Base-by-base conservation (phyloP, 2,113 vertebrate species). In the Heloderma charlesbogerti region DNA sequence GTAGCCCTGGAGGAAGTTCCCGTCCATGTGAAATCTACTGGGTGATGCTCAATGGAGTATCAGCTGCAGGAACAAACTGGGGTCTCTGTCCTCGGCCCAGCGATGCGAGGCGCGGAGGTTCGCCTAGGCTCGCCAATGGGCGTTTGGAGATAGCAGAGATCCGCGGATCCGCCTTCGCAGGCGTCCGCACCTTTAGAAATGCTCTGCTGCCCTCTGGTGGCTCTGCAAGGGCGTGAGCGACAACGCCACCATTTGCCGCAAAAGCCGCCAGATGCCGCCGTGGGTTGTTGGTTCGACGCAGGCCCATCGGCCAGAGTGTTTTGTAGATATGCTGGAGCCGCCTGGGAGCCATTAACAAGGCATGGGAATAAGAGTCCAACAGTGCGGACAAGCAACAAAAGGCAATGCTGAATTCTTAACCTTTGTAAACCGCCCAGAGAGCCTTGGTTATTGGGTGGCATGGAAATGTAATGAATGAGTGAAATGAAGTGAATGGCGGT, bases 141-240 rank as follows among this genome's bases (percentile, higher is more conserved):
- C 80, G 34, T 29, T 86, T 3, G 9, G 34, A 57, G 45, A 48
- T 13, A 0, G 10, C 20, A 29, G 85, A 87, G 20, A 72, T 48
- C 6, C 3, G 3, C 18, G 43, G 34, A 31, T 1, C 8, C 9
- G 1, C 40, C 3, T 1, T 79, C 8, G 48, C 48, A 5, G 48
- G 3, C 48, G 16, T 2, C 31, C 20, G 74, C 16, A 20, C 43
- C 48, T 60, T 16, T 67, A 20, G 45, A 95, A 94, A 86, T 89
- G 79, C 94, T 97, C 91, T 97, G 97, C 97, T 97, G 94, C 97
- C 97, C 96, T 93, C 97, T 94, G 93, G 95, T 97, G 97, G 97
- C 31, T 54, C 20, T 40, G 18, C 0, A 78, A 67, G 90, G 94
- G 71, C 43, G 86, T 93, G 92, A 94, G 86, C 34, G 27, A 63